Conservation (phyloP, 2,797 vertebrate species). For the Enteromius trimaculatus region DNA sequence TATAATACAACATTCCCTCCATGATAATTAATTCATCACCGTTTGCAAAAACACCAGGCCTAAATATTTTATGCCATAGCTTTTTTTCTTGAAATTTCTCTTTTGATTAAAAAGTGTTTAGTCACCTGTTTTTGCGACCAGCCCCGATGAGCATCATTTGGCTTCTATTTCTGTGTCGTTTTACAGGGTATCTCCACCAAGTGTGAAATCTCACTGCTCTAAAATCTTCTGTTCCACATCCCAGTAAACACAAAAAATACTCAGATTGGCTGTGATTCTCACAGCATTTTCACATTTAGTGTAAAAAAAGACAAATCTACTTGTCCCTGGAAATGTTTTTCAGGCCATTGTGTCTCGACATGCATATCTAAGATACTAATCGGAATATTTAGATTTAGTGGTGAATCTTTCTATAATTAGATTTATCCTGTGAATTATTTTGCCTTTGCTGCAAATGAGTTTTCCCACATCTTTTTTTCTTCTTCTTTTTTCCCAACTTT, state of each 20-base stretch:
- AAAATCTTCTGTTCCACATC: background rate
- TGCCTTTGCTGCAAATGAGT: background rate
- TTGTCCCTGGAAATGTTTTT: background rate
- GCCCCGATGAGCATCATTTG: background rate
- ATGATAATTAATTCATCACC: background rate
- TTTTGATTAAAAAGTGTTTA: background rate
- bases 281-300: background rate
- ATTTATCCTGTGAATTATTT: background rate
- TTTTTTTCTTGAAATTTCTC: background rate
- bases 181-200: background rate
- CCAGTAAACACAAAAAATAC: background rate
- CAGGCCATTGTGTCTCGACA: background rate
- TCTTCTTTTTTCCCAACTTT: background rate
- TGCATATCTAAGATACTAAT: background rate
- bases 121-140: background rate
- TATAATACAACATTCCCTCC: background rate
- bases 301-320: background rate
- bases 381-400: background rate
- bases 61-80: background rate
- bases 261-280: background rate
- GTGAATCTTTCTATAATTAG: conserved; percentile 5
- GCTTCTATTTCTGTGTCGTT: conserved; percentile 8
- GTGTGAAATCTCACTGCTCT: conserved; percentile 23
- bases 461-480: background rate
- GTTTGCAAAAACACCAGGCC: background rate